These are phyloP conservation scores for Bathynomus jamesi DNA, from an alignment of 1,140 invertebrate species.

Conservation along the genomic window DNA sequence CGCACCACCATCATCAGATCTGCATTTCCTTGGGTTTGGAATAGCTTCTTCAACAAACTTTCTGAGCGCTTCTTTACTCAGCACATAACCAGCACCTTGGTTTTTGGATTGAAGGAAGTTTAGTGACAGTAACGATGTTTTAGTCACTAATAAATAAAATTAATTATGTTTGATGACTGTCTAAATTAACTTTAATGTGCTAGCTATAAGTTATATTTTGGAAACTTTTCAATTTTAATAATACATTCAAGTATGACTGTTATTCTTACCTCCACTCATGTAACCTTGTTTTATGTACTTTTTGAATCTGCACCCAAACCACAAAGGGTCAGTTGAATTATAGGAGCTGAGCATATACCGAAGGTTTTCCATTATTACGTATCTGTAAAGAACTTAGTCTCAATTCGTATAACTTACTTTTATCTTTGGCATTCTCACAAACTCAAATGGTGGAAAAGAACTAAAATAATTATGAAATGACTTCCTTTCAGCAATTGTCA, in stretches of 20 bases:
- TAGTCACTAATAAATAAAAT: no score
- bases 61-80: slow-evolving; percentile 68
- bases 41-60: slow-evolving; percentile 65
- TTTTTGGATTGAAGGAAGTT: no score
- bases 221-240: no score
- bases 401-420: no score
- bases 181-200: no score
- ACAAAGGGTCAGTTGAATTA: slow-evolving; percentile 61
- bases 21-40: slow-evolving; percentile 52
- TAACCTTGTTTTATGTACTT: slow-evolving; percentile 82
- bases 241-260: neutral
- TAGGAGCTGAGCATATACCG: slow-evolving; percentile 74
- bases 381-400: slow-evolving; percentile 41
- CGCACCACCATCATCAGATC: slow-evolving; percentile 29
- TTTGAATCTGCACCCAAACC: slow-evolving; percentile 85
- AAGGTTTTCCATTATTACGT: slow-evolving; percentile 84
- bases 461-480: no score
- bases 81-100: slow-evolving; percentile 64
- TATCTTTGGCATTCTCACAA: no score
- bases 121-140: no score
- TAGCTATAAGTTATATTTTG: no score
- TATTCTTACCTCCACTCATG: slow-evolving; percentile 87
- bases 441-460: no score
- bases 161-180: no score
- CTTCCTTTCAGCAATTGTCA: no score